Conservation (phyloP, 2,888 invertebrate genomes). For the Pyrrhia umbra region DNA sequence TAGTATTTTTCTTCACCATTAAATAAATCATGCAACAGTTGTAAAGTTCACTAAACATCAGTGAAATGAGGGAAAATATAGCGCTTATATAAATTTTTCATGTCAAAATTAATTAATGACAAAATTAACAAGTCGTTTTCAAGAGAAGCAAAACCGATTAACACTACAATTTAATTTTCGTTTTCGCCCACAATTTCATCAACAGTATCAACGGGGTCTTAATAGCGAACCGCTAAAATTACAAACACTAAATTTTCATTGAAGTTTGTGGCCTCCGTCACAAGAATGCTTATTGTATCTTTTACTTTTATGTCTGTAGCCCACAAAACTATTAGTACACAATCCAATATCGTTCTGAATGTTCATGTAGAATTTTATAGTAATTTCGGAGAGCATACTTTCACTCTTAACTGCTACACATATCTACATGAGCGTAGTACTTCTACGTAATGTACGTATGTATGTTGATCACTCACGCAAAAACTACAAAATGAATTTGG, state of each 20-base stretch:
- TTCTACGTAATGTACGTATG: too few relatives aligned
- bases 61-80: too few relatives aligned
- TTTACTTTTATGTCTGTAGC: constrained; percentile 9
- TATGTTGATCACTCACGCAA: too few relatives aligned
- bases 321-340: constrained; percentile 22
- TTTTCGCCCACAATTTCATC: constrained; percentile 30
- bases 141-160: constrained; percentile 6
- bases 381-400: background rate
- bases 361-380: background rate
- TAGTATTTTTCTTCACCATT: too few relatives aligned
- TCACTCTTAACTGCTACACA: too few relatives aligned
- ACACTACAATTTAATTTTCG: constrained; percentile 19
- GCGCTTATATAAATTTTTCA: too few relatives aligned
- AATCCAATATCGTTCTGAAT: constrained; percentile 34
- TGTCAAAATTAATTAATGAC: too few relatives aligned
- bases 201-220: constrained; percentile 31
- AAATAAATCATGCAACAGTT: too few relatives aligned
- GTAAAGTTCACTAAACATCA: too few relatives aligned
- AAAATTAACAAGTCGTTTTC: too few relatives aligned
- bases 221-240: constrained; percentile 43
- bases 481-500: too few relatives aligned
- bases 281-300: constrained; percentile 47
- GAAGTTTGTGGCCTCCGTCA: constrained; percentile 22
- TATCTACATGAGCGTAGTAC: too few relatives aligned
- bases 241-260: constrained; percentile 51